Evolutionary conservation across 2,113 vertebrate species (phyloP), one percentile per base, ranked within the genome.

Genomic region (Romanogobio albipinnatus): DNA sequence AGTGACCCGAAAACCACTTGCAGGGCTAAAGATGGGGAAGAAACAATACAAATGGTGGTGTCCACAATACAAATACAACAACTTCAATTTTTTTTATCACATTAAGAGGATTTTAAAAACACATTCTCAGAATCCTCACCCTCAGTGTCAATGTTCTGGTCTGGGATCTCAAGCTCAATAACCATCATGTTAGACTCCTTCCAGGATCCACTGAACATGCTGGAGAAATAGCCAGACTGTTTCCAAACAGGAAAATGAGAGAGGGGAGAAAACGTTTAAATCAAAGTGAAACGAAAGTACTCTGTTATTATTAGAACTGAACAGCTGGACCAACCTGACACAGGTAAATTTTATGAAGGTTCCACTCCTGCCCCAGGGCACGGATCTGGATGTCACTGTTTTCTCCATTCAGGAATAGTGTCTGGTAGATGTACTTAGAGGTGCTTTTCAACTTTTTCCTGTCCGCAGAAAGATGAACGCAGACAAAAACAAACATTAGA

Each of bases 121-220:
- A 11, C 2, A 53, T 71, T 43, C 33, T 3, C 19, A 10, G 73
- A n/a, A 81, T 13, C 2, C 83, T 94, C 86, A 99, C 98, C 98
- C 94, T 99, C 97, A 68, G 96, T 91, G 90, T 99, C 98, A 82
- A 99, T 99, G 89, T 98, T 99, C 93, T 98, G 97, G 90, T 99
- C 98, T 2, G 98, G 98, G 89, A 99, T 99, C 93, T 99, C 97
- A 91, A 99, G 79, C 91, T 96, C 96, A 85, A 99, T 98, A 88
- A 94, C 93, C 86, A 95, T 96, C 97, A 99, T 99, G 90, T 91
- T 96, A 24, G 98, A 99, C 90, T 99, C 98, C 88, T 96, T 99
- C 98, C 98, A 99, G 71, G 97, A 98, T 45, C 98, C 98, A 62
- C 98, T 98, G 94, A 99, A 99, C 98, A 99, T 99, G 91, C 98